A percentile compares a stretch with the other conserved stretches of the same genome.
Conservation (phyloP, 1,140 invertebrate species). For the Chionoecetes opilio region DNA sequence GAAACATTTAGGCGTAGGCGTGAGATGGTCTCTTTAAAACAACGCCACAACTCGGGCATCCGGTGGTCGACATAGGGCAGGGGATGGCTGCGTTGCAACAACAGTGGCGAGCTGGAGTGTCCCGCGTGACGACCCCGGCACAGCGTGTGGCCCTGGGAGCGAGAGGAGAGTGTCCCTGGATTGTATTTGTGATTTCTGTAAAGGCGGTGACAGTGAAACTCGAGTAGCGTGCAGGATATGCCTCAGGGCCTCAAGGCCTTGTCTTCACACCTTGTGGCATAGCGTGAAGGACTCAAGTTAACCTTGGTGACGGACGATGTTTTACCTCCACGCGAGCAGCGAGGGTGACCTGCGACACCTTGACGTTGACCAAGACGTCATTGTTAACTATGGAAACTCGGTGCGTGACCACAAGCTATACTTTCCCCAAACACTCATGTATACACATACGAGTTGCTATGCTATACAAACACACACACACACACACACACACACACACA, state of each 20-base stretch:
- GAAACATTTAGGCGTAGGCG: neutral
- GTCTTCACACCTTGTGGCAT: neutral
- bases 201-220: neutral
- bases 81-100: neutral
- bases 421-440: too few relatives aligned
- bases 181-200: neutral
- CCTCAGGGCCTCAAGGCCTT: neutral
- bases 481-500: too few relatives aligned
- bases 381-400: constrained; percentile 58
- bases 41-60: neutral
- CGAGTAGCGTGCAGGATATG: neutral
- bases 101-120: neutral
- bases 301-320: neutral
- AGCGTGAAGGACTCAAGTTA: neutral
- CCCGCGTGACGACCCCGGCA: neutral
- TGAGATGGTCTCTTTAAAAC: neutral
- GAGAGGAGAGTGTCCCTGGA: neutral
- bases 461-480: too few relatives aligned
- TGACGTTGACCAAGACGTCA: neutral
- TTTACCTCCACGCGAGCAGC: neutral
- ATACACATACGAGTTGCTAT: too few relatives aligned
- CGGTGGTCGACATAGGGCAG: neutral
- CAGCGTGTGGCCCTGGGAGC: neutral
- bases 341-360: neutral
- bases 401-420: neutral